Evolutionary conservation across 92 coral and sea anemone species (phyloP), one percentile per base, ranked within the genome.

Genomic region (Galaxea fascicularis): DNA sequence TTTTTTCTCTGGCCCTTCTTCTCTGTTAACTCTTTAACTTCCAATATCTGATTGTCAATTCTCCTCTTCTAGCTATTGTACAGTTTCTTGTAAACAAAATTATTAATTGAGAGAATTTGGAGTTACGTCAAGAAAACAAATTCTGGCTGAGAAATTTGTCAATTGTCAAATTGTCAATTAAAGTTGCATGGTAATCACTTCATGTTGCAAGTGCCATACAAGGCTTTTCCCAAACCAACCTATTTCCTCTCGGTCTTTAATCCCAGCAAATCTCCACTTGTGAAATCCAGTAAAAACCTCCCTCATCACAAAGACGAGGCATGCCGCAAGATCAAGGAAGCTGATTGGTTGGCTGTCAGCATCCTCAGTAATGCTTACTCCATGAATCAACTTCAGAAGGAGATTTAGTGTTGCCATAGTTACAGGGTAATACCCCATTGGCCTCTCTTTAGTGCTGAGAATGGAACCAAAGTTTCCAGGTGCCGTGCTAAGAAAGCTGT

Each of bases 231-330:
- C 41, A 35, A 35, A 35, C 41, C 2, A 35, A 97, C 99, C 99
- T 84, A 97, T 94, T 76, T 91, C 92, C 76, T 97, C 98, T 93
- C 93, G 88, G 45, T 97, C 96, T 71, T 86, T 92, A 0, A 89
- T 66, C 25, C 73, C 89, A 4, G 89, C 88, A 77, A 90, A 97
- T 68, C 95, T 90, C 99, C 99, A 97, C 76, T 94, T 97, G 84
- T 94, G 93, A 83, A 94, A 97, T 15, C 94, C 95, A 59, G 93
- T 94, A 59, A 97, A 97, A 10, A 94, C 93, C 69, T 97, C 99
- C 39, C 98, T 81, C 59, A 95, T 79, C 22, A 94, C 91, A 83
- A 94, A 96, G 65, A 96, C 94, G 73, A 92, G 80, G 73, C 99
- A 93, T 0, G 98, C 96, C 11, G 98, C 92, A 31, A 96, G 90